Evolutionary conservation across 1,140 invertebrate genomes (phyloP).

Genomic region (Pseudomyrmex concolor): DNA sequence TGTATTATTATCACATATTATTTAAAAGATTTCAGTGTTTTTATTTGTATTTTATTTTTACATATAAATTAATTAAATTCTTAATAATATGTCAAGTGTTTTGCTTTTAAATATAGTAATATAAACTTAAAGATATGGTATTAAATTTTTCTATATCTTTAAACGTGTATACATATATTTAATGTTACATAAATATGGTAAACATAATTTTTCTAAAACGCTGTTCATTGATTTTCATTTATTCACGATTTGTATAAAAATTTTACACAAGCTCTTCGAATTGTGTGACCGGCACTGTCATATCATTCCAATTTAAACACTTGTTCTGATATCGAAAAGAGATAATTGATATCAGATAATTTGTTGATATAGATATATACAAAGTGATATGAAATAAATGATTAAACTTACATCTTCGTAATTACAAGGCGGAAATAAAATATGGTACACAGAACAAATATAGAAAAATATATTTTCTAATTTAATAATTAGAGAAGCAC

Average conservation of each 20-base stretch:
- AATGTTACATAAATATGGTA: neutral
- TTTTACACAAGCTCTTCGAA: neutral
- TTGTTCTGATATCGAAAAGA: conserved; percentile 21
- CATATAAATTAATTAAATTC: neutral
- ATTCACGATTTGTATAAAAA: neutral
- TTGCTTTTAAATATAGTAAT: no score
- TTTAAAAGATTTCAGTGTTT: neutral
- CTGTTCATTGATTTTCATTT: neutral
- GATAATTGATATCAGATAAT: conserved; percentile 43
- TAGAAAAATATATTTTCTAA: neutral
- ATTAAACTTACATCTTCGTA: neutral
- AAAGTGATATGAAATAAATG: neutral
- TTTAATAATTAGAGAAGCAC: neutral
- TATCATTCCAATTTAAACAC: conserved; percentile 12
- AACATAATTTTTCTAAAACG: neutral
- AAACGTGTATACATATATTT: no score
- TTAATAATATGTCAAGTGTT: neutral
- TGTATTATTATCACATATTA: no score
- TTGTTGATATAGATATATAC: conserved; percentile 14
- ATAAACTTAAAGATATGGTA: no score
- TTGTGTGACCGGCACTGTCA: conserved; percentile 10
- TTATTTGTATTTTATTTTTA: neutral
- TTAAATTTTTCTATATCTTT: no score
- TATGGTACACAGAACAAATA: neutral
- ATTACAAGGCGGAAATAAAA: conserved; percentile 4